Evolutionary conservation across 2,113 vertebrate genomes (phyloP).

Genomic region (Epinephelus fuscoguttatus): DNA sequence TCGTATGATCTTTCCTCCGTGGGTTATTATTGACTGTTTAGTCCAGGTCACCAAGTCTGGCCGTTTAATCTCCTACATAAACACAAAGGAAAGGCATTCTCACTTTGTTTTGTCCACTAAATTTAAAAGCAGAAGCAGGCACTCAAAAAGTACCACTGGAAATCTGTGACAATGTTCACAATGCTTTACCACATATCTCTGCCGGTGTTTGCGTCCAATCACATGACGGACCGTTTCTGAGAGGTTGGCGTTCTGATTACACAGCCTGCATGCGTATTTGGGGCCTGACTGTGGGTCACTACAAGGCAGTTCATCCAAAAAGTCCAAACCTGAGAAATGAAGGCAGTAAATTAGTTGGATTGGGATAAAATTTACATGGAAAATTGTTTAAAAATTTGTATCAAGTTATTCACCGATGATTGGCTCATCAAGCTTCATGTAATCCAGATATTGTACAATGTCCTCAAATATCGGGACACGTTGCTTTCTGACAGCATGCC

Average conservation of each 20-base stretch:
- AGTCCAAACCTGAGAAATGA: constrained; percentile 74
- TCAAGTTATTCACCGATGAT: constrained; percentile 79
- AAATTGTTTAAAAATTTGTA: background rate
- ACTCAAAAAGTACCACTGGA: background rate
- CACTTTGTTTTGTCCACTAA: background rate
- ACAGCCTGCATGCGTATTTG: constrained; percentile 78
- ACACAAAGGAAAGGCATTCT: background rate
- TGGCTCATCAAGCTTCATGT: constrained; percentile 84
- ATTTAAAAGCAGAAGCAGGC: background rate
- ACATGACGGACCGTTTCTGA: constrained; percentile 79
- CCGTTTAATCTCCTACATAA: constrained; percentile 75
- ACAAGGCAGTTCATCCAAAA: constrained; percentile 67
- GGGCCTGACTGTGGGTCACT: constrained; percentile 55
- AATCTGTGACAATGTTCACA: background rate
- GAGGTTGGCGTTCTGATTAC: constrained; percentile 63
- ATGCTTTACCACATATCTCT: constrained; percentile 83
- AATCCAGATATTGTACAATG: constrained; percentile 80
- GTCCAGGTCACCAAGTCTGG: constrained; percentile 84
- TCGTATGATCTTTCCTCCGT: constrained; percentile 76
- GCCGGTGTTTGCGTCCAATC: constrained; percentile 84
- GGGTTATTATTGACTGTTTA: constrained; percentile 34
- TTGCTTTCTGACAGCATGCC: constrained; percentile 49
- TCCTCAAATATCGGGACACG: constrained; percentile 74
- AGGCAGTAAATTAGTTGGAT: constrained; percentile 10
- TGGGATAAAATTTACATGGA: background rate